Evolutionary conservation across 1,140 invertebrate genomes (phyloP).

Genomic region (Brachionus rotundiformis): DNA sequence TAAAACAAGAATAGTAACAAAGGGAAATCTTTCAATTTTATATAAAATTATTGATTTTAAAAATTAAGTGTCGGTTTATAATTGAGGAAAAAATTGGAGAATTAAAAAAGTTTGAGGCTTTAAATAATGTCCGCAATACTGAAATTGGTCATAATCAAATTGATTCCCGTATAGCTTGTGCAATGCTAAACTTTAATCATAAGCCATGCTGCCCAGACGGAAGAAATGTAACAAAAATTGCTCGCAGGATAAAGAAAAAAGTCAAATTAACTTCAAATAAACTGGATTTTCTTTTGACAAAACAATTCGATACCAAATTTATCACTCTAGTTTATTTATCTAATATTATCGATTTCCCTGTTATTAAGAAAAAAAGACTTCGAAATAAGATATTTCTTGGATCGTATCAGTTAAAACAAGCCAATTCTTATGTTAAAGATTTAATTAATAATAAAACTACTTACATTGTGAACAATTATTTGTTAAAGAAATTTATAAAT

Average conservation of each 20-base stretch:
- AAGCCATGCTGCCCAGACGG: slow-evolving; percentile 2
- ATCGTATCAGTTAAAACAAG: slow-evolving; percentile 1
- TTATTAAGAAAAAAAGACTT: not conserved
- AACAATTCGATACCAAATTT: slow-evolving; percentile 18
- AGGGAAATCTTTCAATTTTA: slow-evolving; percentile 12
- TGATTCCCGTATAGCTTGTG: not conserved
- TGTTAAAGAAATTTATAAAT: not conserved
- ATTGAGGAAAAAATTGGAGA: slow-evolving; percentile 17
- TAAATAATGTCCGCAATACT: slow-evolving; percentile 1
- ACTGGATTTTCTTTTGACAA: not conserved
- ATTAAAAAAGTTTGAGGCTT: not conserved
- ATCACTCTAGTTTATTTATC: not conserved
- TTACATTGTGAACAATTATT: not conserved
- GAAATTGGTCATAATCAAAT: slow-evolving; percentile 10
- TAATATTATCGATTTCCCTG: not conserved
- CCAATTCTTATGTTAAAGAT: not conserved
- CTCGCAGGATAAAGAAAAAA: not conserved
- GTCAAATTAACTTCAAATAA: not conserved
- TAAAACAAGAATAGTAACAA: not conserved
- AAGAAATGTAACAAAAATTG: not conserved
- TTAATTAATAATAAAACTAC: not conserved
- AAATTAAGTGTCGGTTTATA: slow-evolving; percentile 33
- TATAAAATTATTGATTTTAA: not conserved
- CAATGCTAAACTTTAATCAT: slow-evolving; percentile 3
- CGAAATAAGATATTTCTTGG: slow-evolving; percentile 16